Evolutionary conservation across 2,888 invertebrate genomes (phyloP).

Genomic region (Spodoptera picta): DNA sequence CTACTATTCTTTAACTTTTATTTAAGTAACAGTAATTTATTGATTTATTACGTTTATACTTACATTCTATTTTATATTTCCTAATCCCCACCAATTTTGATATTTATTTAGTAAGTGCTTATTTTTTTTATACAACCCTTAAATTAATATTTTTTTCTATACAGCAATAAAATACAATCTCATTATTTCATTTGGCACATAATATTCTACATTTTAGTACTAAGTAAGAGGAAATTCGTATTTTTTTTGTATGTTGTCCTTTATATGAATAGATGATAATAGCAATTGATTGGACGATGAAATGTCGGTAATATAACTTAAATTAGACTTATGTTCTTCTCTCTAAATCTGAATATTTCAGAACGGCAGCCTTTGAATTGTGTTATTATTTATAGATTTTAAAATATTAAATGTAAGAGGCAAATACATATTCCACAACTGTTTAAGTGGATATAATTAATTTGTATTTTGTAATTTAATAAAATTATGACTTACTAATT

Average conservation of each 20-base stretch:
- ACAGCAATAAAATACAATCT: not conserved
- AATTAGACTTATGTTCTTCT: not conserved
- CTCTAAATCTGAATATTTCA: slow-evolving; percentile 8
- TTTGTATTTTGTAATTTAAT: no score
- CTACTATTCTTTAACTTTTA: no score
- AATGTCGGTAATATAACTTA: slow-evolving; percentile 2
- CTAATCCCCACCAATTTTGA: no score
- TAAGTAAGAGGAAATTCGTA: not conserved
- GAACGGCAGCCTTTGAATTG: slow-evolving; percentile 26
- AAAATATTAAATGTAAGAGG: slow-evolving; percentile 10
- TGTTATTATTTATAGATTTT: slow-evolving; percentile 5
- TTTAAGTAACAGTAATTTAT: no score
- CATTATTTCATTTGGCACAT: slow-evolving; percentile 8
- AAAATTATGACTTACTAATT: no score
- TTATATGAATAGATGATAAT: slow-evolving; percentile 4
- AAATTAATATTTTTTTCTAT: not conserved
- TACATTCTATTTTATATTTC: no score
- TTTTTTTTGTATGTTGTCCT: slow-evolving; percentile 16
- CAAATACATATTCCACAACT: slow-evolving; percentile 4
- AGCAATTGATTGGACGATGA: slow-evolving; percentile 6
- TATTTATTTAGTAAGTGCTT: no score
- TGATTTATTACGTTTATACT: no score
- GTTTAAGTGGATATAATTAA: no score
- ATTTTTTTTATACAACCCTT: no score
- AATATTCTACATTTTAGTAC: not conserved